Evolutionary conservation across 1,140 invertebrate species (phyloP).

Genomic region (Caerostris darwini): DNA sequence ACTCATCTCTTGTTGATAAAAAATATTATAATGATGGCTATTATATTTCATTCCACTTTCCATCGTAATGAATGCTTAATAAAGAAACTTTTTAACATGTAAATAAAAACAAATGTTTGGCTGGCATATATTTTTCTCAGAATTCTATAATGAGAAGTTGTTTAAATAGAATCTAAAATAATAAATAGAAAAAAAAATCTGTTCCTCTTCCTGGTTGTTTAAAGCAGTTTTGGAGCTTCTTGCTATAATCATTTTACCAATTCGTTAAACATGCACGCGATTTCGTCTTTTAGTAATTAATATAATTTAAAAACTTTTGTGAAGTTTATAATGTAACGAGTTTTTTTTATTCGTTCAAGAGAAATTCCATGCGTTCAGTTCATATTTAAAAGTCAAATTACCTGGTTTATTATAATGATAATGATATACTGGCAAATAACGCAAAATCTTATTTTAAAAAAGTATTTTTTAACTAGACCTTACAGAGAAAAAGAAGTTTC

Average conservation of each 20-base stretch:
- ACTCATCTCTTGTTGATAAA: background rate
- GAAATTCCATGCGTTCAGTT: too few relatives aligned
- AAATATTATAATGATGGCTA: too few relatives aligned
- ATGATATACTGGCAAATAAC: too few relatives aligned
- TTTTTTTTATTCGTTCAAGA: too few relatives aligned
- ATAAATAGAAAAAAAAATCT: background rate
- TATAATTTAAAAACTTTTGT: background rate
- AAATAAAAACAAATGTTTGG: background rate
- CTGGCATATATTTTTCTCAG: background rate
- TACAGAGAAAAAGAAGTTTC: too few relatives aligned
- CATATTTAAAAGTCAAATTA: too few relatives aligned
- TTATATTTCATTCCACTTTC: too few relatives aligned
- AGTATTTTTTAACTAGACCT: too few relatives aligned
- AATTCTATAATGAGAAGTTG: constrained; percentile 24
- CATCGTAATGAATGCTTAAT: too few relatives aligned
- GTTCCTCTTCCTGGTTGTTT: background rate
- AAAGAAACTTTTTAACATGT: background rate
- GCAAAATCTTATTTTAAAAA: too few relatives aligned
- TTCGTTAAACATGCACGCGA: background rate
- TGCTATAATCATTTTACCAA: background rate
- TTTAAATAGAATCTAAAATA: background rate
- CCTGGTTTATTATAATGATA: too few relatives aligned
- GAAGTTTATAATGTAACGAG: too few relatives aligned
- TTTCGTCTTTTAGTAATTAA: background rate
- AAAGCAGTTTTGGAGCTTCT: background rate